Evolutionary conservation across 2,888 invertebrate species (phyloP), one percentile per base, ranked within the genome.

Genomic region (Rotaria macrura): DNA sequence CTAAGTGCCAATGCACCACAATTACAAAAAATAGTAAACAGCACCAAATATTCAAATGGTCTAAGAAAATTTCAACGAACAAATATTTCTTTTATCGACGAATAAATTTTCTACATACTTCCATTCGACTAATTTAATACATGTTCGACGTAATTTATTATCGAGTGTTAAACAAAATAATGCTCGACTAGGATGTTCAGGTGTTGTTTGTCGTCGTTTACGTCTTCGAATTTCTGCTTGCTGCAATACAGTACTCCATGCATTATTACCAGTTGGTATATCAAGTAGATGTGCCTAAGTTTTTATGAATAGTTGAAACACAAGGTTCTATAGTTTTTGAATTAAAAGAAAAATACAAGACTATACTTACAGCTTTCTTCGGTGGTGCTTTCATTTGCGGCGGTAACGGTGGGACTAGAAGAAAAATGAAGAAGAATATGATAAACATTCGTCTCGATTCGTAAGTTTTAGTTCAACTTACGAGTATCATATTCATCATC

Each of bases 11-110:
- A 55, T 55, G 86, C 86, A 40, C 52, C 84, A 84, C 86, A 86
- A 57, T 86, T 86, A 34, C 83, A 83, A 84, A 86, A 86, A 38
- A 86, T 86, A 23, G 86, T 85, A 84, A 85, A 57, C 40, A 86
- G 83, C 83, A 86, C 85, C 72, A 86, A 84, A 79, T 86, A 86
- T 55, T 86, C 86, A 65, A 86, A 86, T 43, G 86, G 86, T 84
- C 86, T 85, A 40, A 25, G 74, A 49, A 34, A 38, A 17, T 38
- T 47, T n/a, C n/a, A n/a, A n/a, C n/a, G n/a, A n/a, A n/a, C n/a
- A n/a, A n/a, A n/a, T n/a, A n/a, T n/a, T n/a, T n/a, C n/a, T n/a
- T n/a, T n/a, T n/a, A 12, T 47, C 5, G 47, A n/a, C n/a, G n/a
- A n/a, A n/a, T n/a, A n/a, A n/a, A n/a, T 47, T 47, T 47, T 47